A percentile compares a stretch with the other conserved stretches of the same genome.
phyloP scores from a whole-genome alignment of 37 sponge, comb jelly and placozoan species.

The Ianthella basta region DNA sequence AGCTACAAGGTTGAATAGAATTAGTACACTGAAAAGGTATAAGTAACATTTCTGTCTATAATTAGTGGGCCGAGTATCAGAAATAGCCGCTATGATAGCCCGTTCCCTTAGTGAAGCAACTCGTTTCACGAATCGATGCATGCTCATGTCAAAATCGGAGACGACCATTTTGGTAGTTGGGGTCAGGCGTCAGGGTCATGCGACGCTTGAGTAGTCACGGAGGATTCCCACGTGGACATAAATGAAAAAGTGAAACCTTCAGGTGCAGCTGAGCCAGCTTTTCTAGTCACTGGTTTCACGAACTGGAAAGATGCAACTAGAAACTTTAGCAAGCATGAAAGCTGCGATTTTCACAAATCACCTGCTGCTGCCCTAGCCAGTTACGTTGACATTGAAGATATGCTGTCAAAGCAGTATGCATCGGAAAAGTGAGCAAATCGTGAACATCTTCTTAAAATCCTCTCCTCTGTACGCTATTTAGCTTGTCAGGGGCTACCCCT shows the following conservation, averaged over 20 bases:
- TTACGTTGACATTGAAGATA: conserved; percentile 5
- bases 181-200: too few species aligned
- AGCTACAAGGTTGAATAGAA: too few species aligned
- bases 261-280: not conserved
- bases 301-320: conserved; percentile 46
- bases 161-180: too few species aligned
- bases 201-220: too few species aligned
- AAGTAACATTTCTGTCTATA: too few species aligned
- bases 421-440: conserved; percentile 4
- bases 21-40: too few species aligned
- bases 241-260: conserved; percentile 12
- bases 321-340: conserved; percentile 27
- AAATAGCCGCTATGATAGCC: too few species aligned
- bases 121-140: too few species aligned
- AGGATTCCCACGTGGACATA: too few species aligned
- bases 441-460: conserved; percentile 12
- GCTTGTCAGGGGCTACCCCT: conserved; percentile 21
- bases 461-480: not conserved
- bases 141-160: too few species aligned
- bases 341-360: conserved; percentile 20
- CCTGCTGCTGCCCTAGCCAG: not conserved
- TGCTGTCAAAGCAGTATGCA: conserved; percentile 26
- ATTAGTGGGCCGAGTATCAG: too few species aligned
- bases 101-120: too few species aligned
- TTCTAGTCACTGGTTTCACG: conserved; percentile 20